A percentile compares a stretch with the other conserved stretches of the same genome.
Conservation (phyloP, 2,888 invertebrate genomes). For the Iphiclides podalirius region DNA sequence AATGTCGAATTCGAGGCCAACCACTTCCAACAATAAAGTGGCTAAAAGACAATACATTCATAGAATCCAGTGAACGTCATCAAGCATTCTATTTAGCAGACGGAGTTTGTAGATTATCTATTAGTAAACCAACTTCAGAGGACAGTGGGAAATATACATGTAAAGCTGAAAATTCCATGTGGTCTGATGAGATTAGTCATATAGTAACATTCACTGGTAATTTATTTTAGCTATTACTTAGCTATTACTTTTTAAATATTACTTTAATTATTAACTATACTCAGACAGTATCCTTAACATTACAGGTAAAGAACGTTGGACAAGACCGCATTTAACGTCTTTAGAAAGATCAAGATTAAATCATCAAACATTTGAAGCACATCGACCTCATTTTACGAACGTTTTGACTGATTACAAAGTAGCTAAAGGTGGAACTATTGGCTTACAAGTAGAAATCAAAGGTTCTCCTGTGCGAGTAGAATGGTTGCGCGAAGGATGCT, state of each 20-base stretch:
- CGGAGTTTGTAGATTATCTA: constrained; percentile 85
- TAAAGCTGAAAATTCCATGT: constrained; percentile 85
- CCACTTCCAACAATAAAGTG: constrained; percentile 87
- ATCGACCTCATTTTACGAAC: constrained; percentile 84
- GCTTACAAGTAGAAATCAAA: constrained; percentile 89
- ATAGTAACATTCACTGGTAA: constrained; percentile 84
- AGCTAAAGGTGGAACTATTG: constrained; percentile 88
- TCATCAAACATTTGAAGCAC: constrained; percentile 63
- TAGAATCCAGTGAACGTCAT: constrained; percentile 80
- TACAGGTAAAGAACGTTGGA: constrained; percentile 52
- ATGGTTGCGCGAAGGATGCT: constrained; percentile 85
- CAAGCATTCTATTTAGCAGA: constrained; percentile 85
- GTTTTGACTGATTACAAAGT: constrained; percentile 86
- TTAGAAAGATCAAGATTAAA: constrained; percentile 52
- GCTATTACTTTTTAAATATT: constrained; percentile 25
- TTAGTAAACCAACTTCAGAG: constrained; percentile 82
- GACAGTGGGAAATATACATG: constrained; percentile 89
- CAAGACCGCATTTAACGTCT: constrained; percentile 54
- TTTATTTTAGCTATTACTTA: neutral
- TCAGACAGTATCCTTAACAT: constrained; percentile 15
- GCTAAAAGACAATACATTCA: constrained; percentile 84
- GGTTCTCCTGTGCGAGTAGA: constrained; percentile 86
- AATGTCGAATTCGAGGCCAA: constrained; percentile 88
- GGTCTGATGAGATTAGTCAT: constrained; percentile 87
- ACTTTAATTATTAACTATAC: neutral